Conservation (phyloP, 2,113 vertebrate genomes). For the Pituophis catenifer region DNA sequence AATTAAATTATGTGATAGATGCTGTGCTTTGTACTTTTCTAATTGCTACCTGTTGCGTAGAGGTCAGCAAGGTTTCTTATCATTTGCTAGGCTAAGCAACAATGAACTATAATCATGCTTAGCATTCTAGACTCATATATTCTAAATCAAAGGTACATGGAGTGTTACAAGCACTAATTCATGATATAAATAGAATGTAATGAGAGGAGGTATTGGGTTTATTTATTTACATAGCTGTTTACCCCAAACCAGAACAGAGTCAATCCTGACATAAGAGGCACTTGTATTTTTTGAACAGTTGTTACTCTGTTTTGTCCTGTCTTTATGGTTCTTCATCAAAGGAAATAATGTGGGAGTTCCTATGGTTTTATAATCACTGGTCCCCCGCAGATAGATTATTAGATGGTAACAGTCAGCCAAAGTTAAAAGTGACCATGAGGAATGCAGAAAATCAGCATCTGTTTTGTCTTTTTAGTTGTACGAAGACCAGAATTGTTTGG, state of each 20-base stretch:
- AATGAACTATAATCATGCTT: not conserved
- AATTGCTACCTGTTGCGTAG: not conserved
- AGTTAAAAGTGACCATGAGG: conserved; percentile 17
- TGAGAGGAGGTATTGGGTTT: conserved; percentile 1
- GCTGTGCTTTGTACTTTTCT: not conserved
- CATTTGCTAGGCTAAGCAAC: not conserved
- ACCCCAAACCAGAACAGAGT: not conserved
- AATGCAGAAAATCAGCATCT: conserved; percentile 43
- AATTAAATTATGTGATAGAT: not conserved
- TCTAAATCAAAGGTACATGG: conserved; percentile 7
- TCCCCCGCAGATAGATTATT: conserved; percentile 37
- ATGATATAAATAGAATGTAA: not conserved
- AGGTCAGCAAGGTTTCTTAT: not conserved
- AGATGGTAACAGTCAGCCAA: conserved; percentile 28
- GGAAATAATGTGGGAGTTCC: conserved; percentile 18
- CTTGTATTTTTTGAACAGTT: not conserved
- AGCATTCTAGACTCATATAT: not conserved
- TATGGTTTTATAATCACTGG: conserved; percentile 37
- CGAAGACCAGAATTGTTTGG: not conserved
- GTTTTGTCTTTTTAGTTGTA: not conserved
- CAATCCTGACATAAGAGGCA: conserved; percentile 18
- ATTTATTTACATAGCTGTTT: conserved; percentile 17
- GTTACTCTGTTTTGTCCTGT: conserved; percentile 31
- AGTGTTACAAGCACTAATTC: not conserved
- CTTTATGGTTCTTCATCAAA: conserved; percentile 40